Evolutionary conservation across 2,113 vertebrate genomes (phyloP), one percentile per base, ranked within the genome.

Genomic region (Ailuropoda melanoleuca): DNA sequence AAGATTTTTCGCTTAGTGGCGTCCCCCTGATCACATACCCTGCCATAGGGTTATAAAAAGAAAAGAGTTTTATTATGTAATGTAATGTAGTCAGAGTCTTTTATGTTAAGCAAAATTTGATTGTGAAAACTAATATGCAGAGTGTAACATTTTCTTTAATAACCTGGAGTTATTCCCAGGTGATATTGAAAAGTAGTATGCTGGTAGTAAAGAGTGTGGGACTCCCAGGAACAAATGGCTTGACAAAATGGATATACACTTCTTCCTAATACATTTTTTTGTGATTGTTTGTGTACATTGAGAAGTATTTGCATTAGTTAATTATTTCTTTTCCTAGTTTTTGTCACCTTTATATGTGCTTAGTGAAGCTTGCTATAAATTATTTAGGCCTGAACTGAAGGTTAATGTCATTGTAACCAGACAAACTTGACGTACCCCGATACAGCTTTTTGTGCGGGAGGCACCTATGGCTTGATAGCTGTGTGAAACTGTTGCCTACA

Each of bases 401-500:
- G 99, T 99, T 99, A 99, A 99, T 99, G 98, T 98, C 98, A 99
- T 98, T 99, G 99, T 99, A 99, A 99, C 98, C 97, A 99, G 98
- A 98, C 98, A 99, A 99, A 99, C 98, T 99, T 99, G 99, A 98
- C 48, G 97, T 98, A 98, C 98, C 99, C 98, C 98, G 99, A 98
- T 98, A 97, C 75, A 98, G 98, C 98, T 99, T 98, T 98, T 98
- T 98, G 98, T 99, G 98, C 98, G 84, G 97, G 98, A 99, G 98
- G 98, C 98, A 99, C 99, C 99, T 99, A 98, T 98, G 90, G 98
- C 98, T 99, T 98, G 98, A 98, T 99, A 99, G 98, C 99, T 99
- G 99, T 99, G 99, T 99, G 99, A 99, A 99, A 99, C 99, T 99
- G 99, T 99, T 99, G 99, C 99, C 99, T 99, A 99, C 98, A 98